Conservation (phyloP, 2,797 vertebrate genomes). For the Platyrinchus mystaceus region DNA sequence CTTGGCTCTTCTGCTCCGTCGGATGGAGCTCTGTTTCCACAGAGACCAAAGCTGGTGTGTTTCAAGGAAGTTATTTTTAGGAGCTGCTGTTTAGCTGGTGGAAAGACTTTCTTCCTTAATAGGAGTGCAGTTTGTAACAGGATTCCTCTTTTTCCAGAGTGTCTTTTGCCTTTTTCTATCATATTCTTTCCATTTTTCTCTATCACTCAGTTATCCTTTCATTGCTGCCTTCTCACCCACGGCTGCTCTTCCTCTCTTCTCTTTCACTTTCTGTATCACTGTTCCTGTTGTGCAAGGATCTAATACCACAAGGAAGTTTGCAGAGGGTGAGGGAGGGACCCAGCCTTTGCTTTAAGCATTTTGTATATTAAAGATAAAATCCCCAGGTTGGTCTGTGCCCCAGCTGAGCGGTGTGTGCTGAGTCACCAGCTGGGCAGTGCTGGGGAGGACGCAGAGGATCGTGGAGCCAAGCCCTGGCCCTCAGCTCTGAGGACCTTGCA, state of each 20-base stretch:
- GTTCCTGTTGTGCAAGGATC: neutral
- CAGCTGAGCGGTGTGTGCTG: neutral
- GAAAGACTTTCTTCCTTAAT: constrained; percentile 45
- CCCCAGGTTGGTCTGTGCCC: neutral
- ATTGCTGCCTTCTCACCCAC: rapidly evolving
- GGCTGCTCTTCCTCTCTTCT: neutral
- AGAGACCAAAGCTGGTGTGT: constrained; percentile 28
- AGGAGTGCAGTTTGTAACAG: neutral
- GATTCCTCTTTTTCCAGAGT: neutral
- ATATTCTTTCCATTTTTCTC: neutral
- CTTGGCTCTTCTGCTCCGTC: neutral
- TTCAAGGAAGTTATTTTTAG: constrained; percentile 62
- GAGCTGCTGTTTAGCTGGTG: constrained; percentile 20
- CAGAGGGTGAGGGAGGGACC: neutral
- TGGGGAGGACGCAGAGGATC: rapidly evolving
- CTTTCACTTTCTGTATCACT: neutral
- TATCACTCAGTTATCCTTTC: neutral
- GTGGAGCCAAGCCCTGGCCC: neutral
- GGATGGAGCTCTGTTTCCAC: constrained; percentile 23
- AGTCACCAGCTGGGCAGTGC: neutral
- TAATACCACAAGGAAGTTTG: neutral
- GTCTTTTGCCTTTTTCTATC: neutral
- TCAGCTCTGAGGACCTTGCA: neutral
- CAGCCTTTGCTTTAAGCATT: neutral
- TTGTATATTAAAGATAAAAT: neutral